Evolutionary conservation across 2,797 vertebrate genomes (phyloP), one percentile per base, ranked within the genome.

Genomic region (Lacerta agilis): DNA sequence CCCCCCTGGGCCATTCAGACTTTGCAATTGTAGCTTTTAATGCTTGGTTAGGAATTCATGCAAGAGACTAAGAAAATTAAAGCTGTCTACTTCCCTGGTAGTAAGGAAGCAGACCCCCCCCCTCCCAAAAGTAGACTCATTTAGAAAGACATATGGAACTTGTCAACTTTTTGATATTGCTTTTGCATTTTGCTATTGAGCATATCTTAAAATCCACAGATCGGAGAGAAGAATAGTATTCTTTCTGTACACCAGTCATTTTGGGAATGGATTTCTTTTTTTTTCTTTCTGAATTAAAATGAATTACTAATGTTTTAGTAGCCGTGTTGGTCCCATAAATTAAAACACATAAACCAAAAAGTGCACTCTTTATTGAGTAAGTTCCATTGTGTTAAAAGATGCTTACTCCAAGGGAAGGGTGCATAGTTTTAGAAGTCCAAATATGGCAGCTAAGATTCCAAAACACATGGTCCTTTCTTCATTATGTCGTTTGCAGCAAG

Each of bases 41-140:
- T 86, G 25, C 80, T 91, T 66, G 87, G n/a, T 64, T 90, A 92
- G 38, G 20, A 91, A 80, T 83, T 88, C 80, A n/a, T 55, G 41
- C 66, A 83, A 92, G 83, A 87, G 38, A 41, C 87, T 36, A 82
- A 58, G 75, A 87, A 76, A 84, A 2, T 89, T n/a, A 49, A 87
- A 66, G 23, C 29, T 89, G 17, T 86, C 58, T 66, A 86, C 3
- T 71, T 9, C 43, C 67, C 6, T 64, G 8, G 5, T 15, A 27
- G 9, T 5, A 67, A 71, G 72, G 83, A 89, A 86, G 43, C 69
- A 85, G 58, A 58, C 36, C 41, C 43, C 33, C 33, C n/a, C 41
- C 49, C 85, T 80, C 71, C 69, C 0, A 0, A 7, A 75, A 33
- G 38, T 0, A 1, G n/a, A 36, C 75, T 33, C 69, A 66, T 82